Evolutionary conservation across 2,888 invertebrate genomes (phyloP).

Genomic region (Hololepta plana): DNA sequence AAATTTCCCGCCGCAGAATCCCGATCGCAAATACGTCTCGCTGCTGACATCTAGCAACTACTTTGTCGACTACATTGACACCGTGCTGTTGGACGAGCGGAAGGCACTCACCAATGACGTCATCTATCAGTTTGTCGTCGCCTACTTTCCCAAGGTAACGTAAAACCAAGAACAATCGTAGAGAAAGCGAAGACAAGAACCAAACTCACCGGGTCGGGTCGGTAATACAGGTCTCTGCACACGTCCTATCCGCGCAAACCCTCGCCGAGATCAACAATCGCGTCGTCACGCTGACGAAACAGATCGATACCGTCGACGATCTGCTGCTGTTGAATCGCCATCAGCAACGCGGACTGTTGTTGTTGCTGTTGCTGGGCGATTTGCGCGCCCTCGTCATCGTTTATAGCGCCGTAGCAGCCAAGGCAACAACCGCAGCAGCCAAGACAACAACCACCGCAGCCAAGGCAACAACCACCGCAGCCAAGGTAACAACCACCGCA

Average conservation of each 20-base stretch:
- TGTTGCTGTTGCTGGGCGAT: conserved; percentile 37
- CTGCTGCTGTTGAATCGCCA: conserved; percentile 29
- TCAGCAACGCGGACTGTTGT: too few species aligned
- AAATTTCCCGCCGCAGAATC: too few species aligned
- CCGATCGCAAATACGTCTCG: conserved; percentile 64
- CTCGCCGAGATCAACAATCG: conserved; percentile 39
- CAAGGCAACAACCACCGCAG: too few species aligned
- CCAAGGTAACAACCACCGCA: too few species aligned
- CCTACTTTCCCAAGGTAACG: conserved; percentile 74
- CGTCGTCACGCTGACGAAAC: conserved; percentile 37
- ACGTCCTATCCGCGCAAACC: conserved; percentile 41
- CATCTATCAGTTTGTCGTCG: conserved; percentile 73
- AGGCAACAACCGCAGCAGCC: too few species aligned
- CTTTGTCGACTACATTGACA: conserved; percentile 78
- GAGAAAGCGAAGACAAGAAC: conserved; percentile 2
- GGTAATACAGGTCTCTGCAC: conserved; percentile 33
- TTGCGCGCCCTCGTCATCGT: conserved; percentile 37
- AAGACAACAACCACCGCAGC: too few species aligned
- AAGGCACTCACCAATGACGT: conserved; percentile 66
- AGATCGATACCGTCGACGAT: conserved; percentile 33
- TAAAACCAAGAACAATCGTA: not conserved
- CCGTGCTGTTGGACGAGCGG: conserved; percentile 75
- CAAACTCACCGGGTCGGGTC: not conserved
- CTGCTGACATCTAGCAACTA: conserved; percentile 67
- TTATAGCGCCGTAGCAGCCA: too few species aligned